Conservation (phyloP, 30 jellyfish, hydroid and myxozoan species). For the Cassiopea andromeda region DNA sequence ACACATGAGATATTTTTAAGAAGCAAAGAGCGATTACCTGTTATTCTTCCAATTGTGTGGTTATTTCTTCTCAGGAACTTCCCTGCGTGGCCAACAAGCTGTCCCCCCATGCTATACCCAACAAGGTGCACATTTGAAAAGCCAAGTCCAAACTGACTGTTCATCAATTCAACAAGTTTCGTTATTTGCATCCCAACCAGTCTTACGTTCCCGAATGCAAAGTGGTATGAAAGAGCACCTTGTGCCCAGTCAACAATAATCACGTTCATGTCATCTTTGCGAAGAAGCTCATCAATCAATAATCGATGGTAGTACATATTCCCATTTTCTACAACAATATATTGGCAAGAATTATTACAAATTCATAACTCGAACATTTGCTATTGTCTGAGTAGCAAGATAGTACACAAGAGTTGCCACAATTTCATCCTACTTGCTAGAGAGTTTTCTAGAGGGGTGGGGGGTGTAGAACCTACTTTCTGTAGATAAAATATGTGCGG, state of each 20-base stretch:
- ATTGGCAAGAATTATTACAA: too few species aligned
- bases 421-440: too few species aligned
- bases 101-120: constrained; percentile 91
- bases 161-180: constrained; percentile 60
- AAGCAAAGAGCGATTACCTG: constrained; percentile 51
- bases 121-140: constrained; percentile 58
- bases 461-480: too few species aligned
- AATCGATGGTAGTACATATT: constrained; percentile 40
- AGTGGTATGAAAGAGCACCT: constrained; percentile 92
- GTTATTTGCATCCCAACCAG: constrained; percentile 81
- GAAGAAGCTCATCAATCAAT: constrained; percentile 66
- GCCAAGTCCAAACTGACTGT: constrained; percentile 76
- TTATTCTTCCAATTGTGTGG: constrained; percentile 58
- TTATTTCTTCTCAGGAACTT: constrained; percentile 67
- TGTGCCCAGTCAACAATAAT: constrained; percentile 79
- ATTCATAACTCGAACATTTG: not conserved
- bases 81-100: constrained; percentile 90
- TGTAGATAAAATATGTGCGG: too few species aligned
- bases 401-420: too few species aligned
- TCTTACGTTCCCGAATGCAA: constrained; percentile 82
- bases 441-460: too few species aligned
- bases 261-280: constrained; percentile 81
- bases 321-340: constrained; percentile 11
- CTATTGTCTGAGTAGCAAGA: too few species aligned
- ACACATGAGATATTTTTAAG: too few species aligned